Evolutionary conservation across 2,888 invertebrate species (phyloP).

Genomic region (Graphium colonna): DNA sequence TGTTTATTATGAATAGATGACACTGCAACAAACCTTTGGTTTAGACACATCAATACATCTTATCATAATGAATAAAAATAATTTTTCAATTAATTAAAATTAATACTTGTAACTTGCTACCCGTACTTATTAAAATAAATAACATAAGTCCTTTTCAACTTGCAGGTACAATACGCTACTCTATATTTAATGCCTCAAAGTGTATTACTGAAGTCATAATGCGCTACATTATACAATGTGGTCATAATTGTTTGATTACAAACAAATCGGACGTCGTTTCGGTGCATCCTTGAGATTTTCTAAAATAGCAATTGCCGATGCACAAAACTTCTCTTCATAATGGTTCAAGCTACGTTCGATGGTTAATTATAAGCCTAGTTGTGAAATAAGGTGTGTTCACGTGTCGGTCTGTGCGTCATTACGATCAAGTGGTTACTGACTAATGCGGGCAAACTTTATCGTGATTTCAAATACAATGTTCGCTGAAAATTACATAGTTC

Average conservation of each 20-base stretch:
- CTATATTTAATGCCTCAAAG: too few relatives aligned
- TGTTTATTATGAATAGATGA: too few relatives aligned
- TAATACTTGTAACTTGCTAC: too few relatives aligned
- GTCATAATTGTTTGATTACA: background rate
- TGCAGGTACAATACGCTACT: too few relatives aligned
- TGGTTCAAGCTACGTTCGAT: constrained; percentile 16
- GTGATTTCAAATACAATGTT: constrained; percentile 6
- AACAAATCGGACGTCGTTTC: constrained; percentile 1
- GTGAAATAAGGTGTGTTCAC: constrained; percentile 23
- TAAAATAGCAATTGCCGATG: constrained; percentile 18
- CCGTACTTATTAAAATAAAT: too few relatives aligned
- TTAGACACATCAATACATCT: too few relatives aligned
- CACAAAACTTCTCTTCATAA: constrained; percentile 18
- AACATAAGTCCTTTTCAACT: too few relatives aligned
- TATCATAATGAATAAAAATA: too few relatives aligned
- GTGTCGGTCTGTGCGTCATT: constrained; percentile 22
- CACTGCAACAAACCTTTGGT: too few relatives aligned
- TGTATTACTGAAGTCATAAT: too few relatives aligned
- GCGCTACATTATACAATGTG: too few relatives aligned
- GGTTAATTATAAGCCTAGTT: constrained; percentile 24
- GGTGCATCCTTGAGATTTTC: constrained; percentile 2
- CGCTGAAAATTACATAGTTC: background rate
- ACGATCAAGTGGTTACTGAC: constrained; percentile 20
- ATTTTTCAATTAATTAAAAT: too few relatives aligned
- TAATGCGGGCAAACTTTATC: constrained; percentile 20